Evolutionary conservation across 2,797 vertebrate species (phyloP).

Genomic region (Triplophysa yarkandensis): DNA sequence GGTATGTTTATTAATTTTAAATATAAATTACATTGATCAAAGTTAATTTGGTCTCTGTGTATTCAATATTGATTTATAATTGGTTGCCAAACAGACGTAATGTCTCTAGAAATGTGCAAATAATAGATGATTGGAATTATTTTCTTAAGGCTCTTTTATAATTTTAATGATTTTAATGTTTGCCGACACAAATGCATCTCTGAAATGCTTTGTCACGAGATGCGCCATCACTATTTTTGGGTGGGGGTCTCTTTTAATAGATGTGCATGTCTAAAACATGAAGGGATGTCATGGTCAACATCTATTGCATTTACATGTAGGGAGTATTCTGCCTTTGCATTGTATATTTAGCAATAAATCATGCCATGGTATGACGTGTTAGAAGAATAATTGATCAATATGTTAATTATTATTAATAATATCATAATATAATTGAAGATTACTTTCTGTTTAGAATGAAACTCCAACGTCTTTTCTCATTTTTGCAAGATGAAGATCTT

Average conservation of each 20-base stretch:
- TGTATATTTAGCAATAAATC: background rate
- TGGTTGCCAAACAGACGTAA: background rate
- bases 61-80: background rate
- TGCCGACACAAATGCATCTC: background rate
- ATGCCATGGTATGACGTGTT: background rate
- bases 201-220: conserved; percentile 39
- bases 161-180: background rate
- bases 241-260: conserved; percentile 30
- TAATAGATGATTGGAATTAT: background rate
- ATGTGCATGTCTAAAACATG: conserved; percentile 4
- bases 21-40: background rate
- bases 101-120: background rate
- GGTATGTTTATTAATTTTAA: conserved; percentile 6
- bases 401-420: no score
- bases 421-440: no score
- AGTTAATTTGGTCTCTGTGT: background rate
- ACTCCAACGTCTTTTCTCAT: no score
- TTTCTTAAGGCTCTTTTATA: background rate
- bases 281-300: background rate
- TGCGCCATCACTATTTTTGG: conserved; percentile 26
- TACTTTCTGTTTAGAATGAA: no score
- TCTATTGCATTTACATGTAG: background rate
- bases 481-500: no score
- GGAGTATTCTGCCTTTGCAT: conserved; percentile 10
- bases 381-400: no score